Evolutionary conservation across 2,888 invertebrate genomes (phyloP).

Genomic region (Trissonchulus sp.): DNA sequence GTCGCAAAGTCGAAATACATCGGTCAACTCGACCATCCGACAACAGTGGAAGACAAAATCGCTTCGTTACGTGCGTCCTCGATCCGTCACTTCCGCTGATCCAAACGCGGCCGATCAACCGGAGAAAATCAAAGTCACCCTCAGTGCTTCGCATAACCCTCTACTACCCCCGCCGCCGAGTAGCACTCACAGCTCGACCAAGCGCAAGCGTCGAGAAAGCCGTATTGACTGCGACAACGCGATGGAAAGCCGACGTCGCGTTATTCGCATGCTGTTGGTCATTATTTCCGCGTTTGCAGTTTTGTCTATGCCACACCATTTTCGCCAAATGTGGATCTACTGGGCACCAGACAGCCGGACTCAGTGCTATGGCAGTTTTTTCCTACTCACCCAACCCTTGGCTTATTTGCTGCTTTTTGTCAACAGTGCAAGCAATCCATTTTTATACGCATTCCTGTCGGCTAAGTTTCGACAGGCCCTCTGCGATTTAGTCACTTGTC

Average conservation of each 20-base stretch:
- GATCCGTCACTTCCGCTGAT: not conserved
- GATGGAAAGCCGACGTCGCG: constrained; percentile 70
- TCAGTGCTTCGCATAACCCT: not conserved
- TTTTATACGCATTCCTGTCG: constrained; percentile 78
- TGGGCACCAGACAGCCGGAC: constrained; percentile 31
- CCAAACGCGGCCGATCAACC: no score
- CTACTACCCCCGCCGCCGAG: no score
- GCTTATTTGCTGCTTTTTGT: constrained; percentile 79
- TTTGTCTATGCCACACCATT: constrained; percentile 82
- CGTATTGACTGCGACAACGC: constrained; percentile 34
- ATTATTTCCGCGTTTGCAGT: constrained; percentile 80
- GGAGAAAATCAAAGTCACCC: no score
- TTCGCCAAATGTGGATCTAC: constrained; percentile 57
- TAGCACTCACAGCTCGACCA: no score
- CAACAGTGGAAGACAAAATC: not conserved
- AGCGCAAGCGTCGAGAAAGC: not conserved
- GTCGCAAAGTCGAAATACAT: constrained; percentile 4
- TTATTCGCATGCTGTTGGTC: constrained; percentile 79
- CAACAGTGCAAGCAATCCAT: constrained; percentile 82
- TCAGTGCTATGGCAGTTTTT: not conserved
- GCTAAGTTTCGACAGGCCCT: constrained; percentile 77
- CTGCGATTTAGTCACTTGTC: constrained; percentile 68
- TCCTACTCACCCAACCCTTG: constrained; percentile 59
- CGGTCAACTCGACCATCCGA: constrained; percentile 25
- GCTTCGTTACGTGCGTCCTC: not conserved